phyloP scores from a whole-genome alignment of 2,888 invertebrate species.

The Bombyx huttoni region DNA sequence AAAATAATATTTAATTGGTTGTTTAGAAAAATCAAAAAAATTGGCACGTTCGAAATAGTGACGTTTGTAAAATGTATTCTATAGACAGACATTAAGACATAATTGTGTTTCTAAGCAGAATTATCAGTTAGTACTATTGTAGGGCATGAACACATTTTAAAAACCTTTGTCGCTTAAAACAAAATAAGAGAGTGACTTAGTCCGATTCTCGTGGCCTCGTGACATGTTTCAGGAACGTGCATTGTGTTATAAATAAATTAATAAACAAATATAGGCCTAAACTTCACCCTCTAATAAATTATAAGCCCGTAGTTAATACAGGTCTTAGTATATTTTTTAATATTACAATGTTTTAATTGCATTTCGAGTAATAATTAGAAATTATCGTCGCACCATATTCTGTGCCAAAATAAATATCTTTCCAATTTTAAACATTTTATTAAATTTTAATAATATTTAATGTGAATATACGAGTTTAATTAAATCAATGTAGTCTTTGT shows the following conservation, averaged over 20 bases:
- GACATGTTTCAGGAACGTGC: too few relatives aligned
- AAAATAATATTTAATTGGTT: too few relatives aligned
- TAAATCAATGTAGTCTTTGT: background rate
- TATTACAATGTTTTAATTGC: conserved; percentile 31
- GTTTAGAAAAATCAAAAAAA: too few relatives aligned
- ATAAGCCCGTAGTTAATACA: conserved; percentile 64
- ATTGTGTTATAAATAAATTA: background rate
- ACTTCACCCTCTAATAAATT: conserved; percentile 36
- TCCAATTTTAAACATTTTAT: conserved; percentile 29
- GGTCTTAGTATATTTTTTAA: conserved; percentile 49
- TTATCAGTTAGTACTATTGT: too few relatives aligned
- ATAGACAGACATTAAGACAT: too few relatives aligned
- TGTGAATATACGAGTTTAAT: background rate
- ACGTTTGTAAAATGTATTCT: too few relatives aligned
- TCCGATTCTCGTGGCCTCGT: too few relatives aligned
- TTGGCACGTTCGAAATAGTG: too few relatives aligned
- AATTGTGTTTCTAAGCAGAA: too few relatives aligned
- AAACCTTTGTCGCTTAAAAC: too few relatives aligned
- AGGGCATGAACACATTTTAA: too few relatives aligned
- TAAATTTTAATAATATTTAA: conserved; percentile 6
- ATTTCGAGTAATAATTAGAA: conserved; percentile 33
- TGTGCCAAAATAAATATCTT: conserved; percentile 68
- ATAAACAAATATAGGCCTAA: conserved; percentile 52
- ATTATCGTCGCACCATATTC: conserved; percentile 47
- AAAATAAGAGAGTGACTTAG: too few relatives aligned